Evolutionary conservation across 2,113 vertebrate genomes (phyloP).

Genomic region (Elachura formosa): DNA sequence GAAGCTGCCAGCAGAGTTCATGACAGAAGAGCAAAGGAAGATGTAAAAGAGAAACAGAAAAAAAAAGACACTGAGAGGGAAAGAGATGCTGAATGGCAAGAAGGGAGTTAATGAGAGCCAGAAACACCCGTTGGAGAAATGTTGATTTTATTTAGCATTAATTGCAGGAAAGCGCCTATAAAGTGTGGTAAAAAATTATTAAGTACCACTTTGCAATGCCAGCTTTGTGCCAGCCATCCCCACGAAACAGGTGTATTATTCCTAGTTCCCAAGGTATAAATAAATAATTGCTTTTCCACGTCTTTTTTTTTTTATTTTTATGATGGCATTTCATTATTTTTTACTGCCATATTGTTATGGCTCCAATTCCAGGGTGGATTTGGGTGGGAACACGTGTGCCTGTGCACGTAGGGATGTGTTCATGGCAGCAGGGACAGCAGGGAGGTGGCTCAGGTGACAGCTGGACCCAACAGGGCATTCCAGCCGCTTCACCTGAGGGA

Average conservation of each 20-base stretch:
- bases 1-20: slow-evolving; percentile 39
- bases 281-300: slow-evolving; percentile 70
- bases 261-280: slow-evolving; percentile 68
- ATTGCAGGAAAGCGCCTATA: slow-evolving; percentile 76
- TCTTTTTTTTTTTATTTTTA: slow-evolving; percentile 22
- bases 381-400: background rate
- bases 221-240: slow-evolving; percentile 66
- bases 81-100: slow-evolving; percentile 7
- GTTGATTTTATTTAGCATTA: slow-evolving; percentile 77
- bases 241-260: slow-evolving; percentile 75
- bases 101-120: slow-evolving; percentile 46
- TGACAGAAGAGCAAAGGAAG: background rate
- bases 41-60: background rate
- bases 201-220: slow-evolving; percentile 68
- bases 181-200: slow-evolving; percentile 69
- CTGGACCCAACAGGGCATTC: fast-evolving
- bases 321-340: slow-evolving; percentile 74
- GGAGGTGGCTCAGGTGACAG: background rate
- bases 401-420: background rate
- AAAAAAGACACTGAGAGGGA: background rate
- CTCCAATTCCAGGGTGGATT: background rate
- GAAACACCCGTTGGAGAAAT: slow-evolving; percentile 60
- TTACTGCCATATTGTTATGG: slow-evolving; percentile 63
- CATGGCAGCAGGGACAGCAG: background rate
- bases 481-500: background rate